These are phyloP conservation scores for Nothoprocta pentlandii DNA, from an alignment of 2,113 vertebrate species.

Conservation along the genomic window DNA sequence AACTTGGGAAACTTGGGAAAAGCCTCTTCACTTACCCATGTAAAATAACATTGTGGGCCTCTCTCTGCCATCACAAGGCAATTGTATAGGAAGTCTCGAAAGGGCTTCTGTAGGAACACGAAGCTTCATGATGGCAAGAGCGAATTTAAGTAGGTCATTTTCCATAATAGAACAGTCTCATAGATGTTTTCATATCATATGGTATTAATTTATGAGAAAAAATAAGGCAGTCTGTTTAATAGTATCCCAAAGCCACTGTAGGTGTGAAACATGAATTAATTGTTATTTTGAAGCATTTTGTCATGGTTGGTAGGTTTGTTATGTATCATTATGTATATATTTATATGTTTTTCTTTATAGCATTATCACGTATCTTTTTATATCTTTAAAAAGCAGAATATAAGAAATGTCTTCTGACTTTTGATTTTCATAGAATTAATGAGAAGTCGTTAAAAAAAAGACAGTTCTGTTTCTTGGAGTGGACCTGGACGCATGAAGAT, in stretches of 20 bases:
- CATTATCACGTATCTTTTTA: too few relatives aligned
- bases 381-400: not conserved
- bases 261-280: not conserved
- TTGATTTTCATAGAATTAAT: not conserved
- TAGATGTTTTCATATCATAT: not conserved
- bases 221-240: not conserved
- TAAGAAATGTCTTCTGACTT: not conserved
- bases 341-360: too few relatives aligned
- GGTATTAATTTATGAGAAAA: not conserved
- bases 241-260: accelerated
- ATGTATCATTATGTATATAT: too few relatives aligned
- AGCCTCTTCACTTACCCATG: not conserved
- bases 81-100: not conserved
- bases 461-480: not conserved
- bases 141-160: not conserved
- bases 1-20: constrained; percentile 34
- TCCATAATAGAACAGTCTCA: not conserved
- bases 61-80: not conserved
- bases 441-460: not conserved
- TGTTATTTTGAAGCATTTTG: not conserved
- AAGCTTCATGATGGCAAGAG: not conserved
- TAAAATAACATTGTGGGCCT: not conserved
- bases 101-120: not conserved
- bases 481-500: not conserved
- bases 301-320: accelerated